Conservation (phyloP, 2,797 vertebrate species). For the Sebastes paucispinis region DNA sequence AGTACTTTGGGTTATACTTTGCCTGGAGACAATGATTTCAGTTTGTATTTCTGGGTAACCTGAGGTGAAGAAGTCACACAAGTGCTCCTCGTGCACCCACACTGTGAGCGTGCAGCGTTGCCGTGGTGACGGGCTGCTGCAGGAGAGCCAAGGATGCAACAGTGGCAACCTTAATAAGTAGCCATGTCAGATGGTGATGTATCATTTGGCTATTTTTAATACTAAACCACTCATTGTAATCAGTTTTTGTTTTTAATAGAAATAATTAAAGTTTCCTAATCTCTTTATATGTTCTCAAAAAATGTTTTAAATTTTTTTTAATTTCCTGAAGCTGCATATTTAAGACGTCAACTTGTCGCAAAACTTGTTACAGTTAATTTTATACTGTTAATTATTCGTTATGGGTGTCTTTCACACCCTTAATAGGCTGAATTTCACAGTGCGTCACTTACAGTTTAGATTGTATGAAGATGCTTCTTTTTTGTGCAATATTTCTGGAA, state of each 20-base stretch:
- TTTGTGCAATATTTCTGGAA: not conserved
- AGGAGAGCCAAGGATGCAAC: slow-evolving; percentile 18
- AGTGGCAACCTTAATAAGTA: slow-evolving; percentile 18
- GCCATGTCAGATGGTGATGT: slow-evolving; percentile 17
- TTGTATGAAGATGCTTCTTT: not conserved
- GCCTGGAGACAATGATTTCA: slow-evolving; percentile 20
- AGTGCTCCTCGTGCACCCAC: slow-evolving; percentile 54
- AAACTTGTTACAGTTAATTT: not conserved
- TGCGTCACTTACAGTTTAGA: not conserved
- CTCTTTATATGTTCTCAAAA: not conserved
- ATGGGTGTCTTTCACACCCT: not conserved
- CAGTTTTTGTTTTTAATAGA: slow-evolving; percentile 10
- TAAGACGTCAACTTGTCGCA: not conserved
- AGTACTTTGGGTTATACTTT: slow-evolving; percentile 16
- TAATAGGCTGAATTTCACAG: not conserved
- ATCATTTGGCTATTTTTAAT: slow-evolving; percentile 31
- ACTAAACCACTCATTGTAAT: slow-evolving; percentile 4
- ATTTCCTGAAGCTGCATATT: not conserved
- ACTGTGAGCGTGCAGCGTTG: slow-evolving; percentile 42
- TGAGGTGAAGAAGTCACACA: slow-evolving; percentile 59
- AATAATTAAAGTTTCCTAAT: not conserved
- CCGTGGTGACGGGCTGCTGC: slow-evolving; percentile 46
- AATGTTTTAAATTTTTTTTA: not conserved
- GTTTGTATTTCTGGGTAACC: slow-evolving; percentile 40
- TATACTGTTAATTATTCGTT: not conserved